Evolutionary conservation across 2,888 invertebrate species (phyloP), one percentile per base, ranked within the genome.

Genomic region (Clanis bilineata): DNA sequence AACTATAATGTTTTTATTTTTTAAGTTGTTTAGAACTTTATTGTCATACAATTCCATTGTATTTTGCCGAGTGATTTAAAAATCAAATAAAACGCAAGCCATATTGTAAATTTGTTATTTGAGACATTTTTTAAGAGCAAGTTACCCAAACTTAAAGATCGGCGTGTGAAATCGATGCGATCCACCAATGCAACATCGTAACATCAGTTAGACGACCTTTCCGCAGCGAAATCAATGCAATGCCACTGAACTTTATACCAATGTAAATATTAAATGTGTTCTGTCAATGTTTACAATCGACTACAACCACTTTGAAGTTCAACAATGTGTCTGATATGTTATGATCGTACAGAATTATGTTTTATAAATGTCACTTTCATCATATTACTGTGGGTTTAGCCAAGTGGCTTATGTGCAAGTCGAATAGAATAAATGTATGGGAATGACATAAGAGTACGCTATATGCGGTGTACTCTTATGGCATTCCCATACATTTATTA

Each of bases 191-290:
- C 47, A 44, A 47, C 38, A 28, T 38, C 18, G 56, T 59, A 47
- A 51, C 58, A 58, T 58, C 36, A 47, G 57, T 45, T 36, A 58
- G 36, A 47, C 12, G 59, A 59, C 54, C 56, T 57, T 45, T 18
- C 32, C 47, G 36, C n/a, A 22, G 23, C 58, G 47, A 47, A 36
- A 56, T 56, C 56, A 56, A 39, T 56, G 56, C 38, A 23, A 32
- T 45, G 58, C 45, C 47, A 58, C 32, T 58, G 58, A 58, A 58
- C 58, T 58, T 58, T 39, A 39, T 15, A 56, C n/a, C 25, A 41
- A 23, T 58, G 45, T 60, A 45, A 60, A 60, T 60, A 56, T 56
- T 56, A 25, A 60, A 56, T 56, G 38, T 22, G 18, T 18, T 59
- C 45, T 38, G 47, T 39, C 47, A 56, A 47, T 47, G 47, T 56